Conservation (phyloP, 2,113 vertebrate genomes). For the Engraulis encrasicolus region DNA sequence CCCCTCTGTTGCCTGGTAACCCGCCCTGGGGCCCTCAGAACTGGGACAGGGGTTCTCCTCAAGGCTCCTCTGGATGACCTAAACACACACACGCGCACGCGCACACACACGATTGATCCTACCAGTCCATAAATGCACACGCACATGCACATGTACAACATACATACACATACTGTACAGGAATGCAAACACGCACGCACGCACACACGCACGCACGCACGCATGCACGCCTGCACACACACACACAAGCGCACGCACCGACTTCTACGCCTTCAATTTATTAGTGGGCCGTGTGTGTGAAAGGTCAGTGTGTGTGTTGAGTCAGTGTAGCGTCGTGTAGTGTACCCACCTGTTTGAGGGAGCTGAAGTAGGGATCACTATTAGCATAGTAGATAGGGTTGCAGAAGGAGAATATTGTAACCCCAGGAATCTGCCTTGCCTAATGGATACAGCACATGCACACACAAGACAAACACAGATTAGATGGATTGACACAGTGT, state of each 20-base stretch:
- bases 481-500: not conserved
- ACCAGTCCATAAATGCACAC: too few relatives aligned
- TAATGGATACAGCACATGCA: slow-evolving; percentile 57
- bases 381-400: slow-evolving; percentile 86
- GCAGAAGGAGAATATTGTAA: slow-evolving; percentile 85
- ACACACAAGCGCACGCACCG: not conserved
- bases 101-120: too few relatives aligned
- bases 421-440: slow-evolving; percentile 81
- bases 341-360: slow-evolving; percentile 72
- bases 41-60: slow-evolving; percentile 43
- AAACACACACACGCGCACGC: too few relatives aligned
- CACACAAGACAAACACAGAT: not conserved
- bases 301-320: not conserved
- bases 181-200: slow-evolving; percentile 31
- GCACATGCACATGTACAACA: too few relatives aligned
- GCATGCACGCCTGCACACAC: not conserved
- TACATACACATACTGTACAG: not conserved
- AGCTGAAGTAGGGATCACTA: slow-evolving; percentile 75
- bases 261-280: not conserved
- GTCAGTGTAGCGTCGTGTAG: too few relatives aligned
- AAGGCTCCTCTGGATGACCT: slow-evolving; percentile 1
- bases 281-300: too few relatives aligned
- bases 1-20: slow-evolving; percentile 58
- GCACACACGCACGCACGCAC: not conserved
- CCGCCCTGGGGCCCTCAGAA: slow-evolving; percentile 13